Evolutionary conservation across 2,888 invertebrate genomes (phyloP).

Genomic region (Drosophila robusta): DNA sequence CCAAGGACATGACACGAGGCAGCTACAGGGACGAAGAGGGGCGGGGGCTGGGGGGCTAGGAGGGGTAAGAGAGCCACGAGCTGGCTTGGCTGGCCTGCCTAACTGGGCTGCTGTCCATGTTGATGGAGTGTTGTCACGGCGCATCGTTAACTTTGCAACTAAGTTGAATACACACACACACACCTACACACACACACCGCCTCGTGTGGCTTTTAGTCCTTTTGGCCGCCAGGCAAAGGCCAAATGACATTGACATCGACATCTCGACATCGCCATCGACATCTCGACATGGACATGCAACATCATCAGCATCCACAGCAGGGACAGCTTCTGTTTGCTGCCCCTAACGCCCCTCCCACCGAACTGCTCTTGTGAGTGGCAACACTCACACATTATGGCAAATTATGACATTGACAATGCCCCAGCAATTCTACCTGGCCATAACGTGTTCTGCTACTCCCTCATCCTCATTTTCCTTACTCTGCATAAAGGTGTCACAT

Average conservation of each 20-base stretch:
- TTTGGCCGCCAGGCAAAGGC: slow-evolving; percentile 34
- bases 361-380: not conserved
- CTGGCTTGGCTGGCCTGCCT: slow-evolving; percentile 13
- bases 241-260: slow-evolving; percentile 66
- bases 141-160: slow-evolving; percentile 66
- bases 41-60: not conserved
- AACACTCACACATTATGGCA: slow-evolving; percentile 64
- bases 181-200: slow-evolving; percentile 2
- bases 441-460: slow-evolving; percentile 49
- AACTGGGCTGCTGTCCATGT: slow-evolving; percentile 53
- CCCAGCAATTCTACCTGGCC: slow-evolving; percentile 51
- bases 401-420: slow-evolving; percentile 76
- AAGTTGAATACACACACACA: slow-evolving; percentile 45
- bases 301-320: slow-evolving; percentile 57
- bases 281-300: slow-evolving; percentile 63
- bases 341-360: not conserved
- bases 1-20: slow-evolving; percentile 69
- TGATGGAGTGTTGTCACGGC: slow-evolving; percentile 64
- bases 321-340: slow-evolving; percentile 5
- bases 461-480: slow-evolving; percentile 3
- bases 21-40: slow-evolving; percentile 1
- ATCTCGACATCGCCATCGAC: slow-evolving; percentile 61
- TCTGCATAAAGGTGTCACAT: slow-evolving; percentile 51
- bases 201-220: slow-evolving; percentile 9
- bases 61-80: not conserved